Evolutionary conservation across 2,113 vertebrate species (phyloP), one percentile per base, ranked within the genome.

Genomic region (Naja naja): DNA sequence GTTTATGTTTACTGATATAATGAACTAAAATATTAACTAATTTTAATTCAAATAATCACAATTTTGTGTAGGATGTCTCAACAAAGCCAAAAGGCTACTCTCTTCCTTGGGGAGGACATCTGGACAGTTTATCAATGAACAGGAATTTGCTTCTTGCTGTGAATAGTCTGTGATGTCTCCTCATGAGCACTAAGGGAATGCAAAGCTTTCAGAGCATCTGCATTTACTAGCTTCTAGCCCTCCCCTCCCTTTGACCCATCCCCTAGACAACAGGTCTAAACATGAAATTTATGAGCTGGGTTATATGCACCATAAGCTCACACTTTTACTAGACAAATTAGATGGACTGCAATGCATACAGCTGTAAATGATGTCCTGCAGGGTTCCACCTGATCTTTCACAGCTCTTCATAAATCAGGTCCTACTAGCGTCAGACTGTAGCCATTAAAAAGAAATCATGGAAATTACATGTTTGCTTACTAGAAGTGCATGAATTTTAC

Each of bases 381-480:
- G 98, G 96, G 98, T 93, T 98, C 97, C 97, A 98, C 98, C 98
- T 98, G 97, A 98, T 98, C 98, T 96, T 97, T 97, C 97, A 98
- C 97, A 97, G 97, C 98, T 97, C 98, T 97, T 97, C 98, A 99
- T 99, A 99, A 99, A 99, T 99, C 98, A 99, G 97, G 95, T 97
- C 97, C 97, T 97, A 97, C 97, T 95, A 97, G 96, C 96, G 95
- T 20, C 97, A 98, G 98, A 97, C 96, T 97, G 96, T 96, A 98
- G 97, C 97, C 98, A 98, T 99, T 99, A 99, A 99, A 99, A 99
- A 98, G 98, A 99, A 99, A 99, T 99, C 98, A 99, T 98, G 98
- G 97, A 99, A 99, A 99, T 99, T 98, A 98, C 98, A 98, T 97
- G 98, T 98, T 98, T 98, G 98, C 98, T 98, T 98, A 98, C 97